phyloP scores from a whole-genome alignment of 2,797 vertebrate species.

The Otus scops region DNA sequence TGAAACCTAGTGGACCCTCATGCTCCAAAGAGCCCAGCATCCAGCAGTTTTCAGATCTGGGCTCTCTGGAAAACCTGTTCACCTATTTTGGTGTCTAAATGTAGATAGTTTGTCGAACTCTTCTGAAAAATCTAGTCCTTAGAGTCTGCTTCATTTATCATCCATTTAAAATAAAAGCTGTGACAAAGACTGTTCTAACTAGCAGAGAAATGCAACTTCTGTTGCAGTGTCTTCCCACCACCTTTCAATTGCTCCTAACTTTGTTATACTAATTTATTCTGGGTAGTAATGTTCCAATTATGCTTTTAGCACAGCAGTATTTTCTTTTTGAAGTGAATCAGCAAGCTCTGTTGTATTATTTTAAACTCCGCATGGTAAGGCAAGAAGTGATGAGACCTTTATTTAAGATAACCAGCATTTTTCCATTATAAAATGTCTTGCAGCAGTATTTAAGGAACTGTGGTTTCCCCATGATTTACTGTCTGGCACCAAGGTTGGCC shows the following conservation, averaged over 20 bases:
- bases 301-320: not conserved
- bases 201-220: not conserved
- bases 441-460: not conserved
- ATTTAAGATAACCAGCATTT: not conserved
- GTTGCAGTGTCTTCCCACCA: not conserved
- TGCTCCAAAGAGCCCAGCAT: not conserved
- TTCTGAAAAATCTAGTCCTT: not conserved
- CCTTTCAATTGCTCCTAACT: not conserved
- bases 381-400: not conserved
- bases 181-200: not conserved
- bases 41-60: not conserved
- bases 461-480: not conserved
- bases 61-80: not conserved
- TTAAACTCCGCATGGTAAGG: not conserved
- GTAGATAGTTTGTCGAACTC: not conserved
- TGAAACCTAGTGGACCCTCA: not conserved
- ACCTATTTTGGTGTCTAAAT: not conserved
- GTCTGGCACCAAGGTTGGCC: not conserved
- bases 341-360: conserved; percentile 9
- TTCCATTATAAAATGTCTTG: not conserved
- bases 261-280: conserved; percentile 19
- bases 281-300: conserved; percentile 4
- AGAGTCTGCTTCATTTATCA: not conserved
- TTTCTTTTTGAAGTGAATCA: conserved; percentile 41
- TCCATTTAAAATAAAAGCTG: not conserved